These are phyloP conservation scores for Amiota minor DNA, from an alignment of 2,888 invertebrate species.

Conservation along the genomic window DNA sequence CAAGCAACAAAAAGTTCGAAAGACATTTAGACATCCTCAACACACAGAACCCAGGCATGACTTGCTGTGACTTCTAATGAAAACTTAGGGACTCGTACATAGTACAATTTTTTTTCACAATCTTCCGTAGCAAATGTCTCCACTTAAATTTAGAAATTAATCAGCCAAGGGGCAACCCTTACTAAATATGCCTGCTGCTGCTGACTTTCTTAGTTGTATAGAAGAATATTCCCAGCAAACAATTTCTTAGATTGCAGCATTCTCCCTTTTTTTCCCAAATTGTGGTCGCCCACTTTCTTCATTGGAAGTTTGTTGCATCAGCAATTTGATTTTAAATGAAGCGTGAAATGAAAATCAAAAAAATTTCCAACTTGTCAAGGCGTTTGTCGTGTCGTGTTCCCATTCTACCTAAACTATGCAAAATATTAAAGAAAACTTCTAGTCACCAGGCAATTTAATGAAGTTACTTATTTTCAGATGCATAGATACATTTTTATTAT, in stretches of 20 bases:
- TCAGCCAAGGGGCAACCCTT: slow-evolving; percentile 41
- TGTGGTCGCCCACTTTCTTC: neutral
- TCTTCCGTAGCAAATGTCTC: slow-evolving; percentile 53
- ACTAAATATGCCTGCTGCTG: slow-evolving; percentile 37
- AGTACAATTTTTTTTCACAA: too few species aligned
- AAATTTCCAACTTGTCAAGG: neutral
- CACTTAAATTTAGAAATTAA: slow-evolving; percentile 65
- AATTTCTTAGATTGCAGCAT: too few species aligned
- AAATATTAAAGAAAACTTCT: too few species aligned
- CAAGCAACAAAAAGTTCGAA: neutral
- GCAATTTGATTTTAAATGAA: slow-evolving; percentile 60
- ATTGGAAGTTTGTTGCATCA: slow-evolving; percentile 38
- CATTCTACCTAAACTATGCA: too few species aligned
- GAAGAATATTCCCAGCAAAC: slow-evolving; percentile 38
- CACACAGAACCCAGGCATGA: neutral
- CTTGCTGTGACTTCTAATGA: slow-evolving; percentile 16
- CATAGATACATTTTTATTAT: too few species aligned
- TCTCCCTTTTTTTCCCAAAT: neutral
- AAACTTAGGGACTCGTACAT: neutral
- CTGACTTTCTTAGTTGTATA: neutral
- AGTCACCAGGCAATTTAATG: neutral
- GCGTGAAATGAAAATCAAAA: slow-evolving; percentile 47
- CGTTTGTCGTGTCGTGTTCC: neutral
- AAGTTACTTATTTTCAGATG: slow-evolving; percentile 1
- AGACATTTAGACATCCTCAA: neutral